Conservation (phyloP, 37 sponge, comb jelly and placozoan species). For the Chondrilla cf. caribensis region DNA sequence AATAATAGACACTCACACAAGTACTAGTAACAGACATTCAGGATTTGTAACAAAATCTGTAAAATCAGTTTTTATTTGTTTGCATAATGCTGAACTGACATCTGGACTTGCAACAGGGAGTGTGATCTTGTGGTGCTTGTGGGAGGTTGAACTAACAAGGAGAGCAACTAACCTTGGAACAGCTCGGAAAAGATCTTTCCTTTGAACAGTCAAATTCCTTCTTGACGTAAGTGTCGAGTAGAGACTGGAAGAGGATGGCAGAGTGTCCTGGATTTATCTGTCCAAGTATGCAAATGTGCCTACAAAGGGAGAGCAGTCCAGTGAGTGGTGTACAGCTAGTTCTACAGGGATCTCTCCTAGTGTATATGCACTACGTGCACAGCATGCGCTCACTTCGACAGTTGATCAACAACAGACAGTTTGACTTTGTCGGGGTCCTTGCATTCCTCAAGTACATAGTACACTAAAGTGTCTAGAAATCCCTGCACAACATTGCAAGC, state of each 20-base stretch:
- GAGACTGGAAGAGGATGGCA: neutral
- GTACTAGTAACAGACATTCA: too few species aligned
- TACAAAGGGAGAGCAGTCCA: neutral
- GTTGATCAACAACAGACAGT: neutral
- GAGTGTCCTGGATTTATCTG: neutral
- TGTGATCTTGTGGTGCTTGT: too few species aligned
- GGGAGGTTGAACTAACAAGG: too few species aligned
- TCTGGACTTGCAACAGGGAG: too few species aligned
- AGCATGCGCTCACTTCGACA: too few species aligned
- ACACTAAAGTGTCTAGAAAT: slow-evolving; percentile 32
- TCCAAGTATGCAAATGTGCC: neutral
- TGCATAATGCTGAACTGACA: too few species aligned
- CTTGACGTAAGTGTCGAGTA: neutral
- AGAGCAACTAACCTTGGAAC: slow-evolving; percentile 1
- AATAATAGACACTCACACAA: too few species aligned
- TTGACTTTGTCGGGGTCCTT: neutral
- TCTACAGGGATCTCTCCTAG: too few species aligned
- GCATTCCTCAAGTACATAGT: slow-evolving; percentile 27
- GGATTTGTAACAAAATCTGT: too few species aligned
- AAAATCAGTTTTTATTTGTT: too few species aligned
- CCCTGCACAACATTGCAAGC: neutral
- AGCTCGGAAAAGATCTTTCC: neutral
- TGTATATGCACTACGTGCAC: too few species aligned
- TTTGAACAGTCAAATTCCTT: neutral
- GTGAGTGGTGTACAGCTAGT: too few species aligned